Evolutionary conservation across 1,140 invertebrate species (phyloP), one percentile per base, ranked within the genome.

Genomic region (Drosophila micromelanica): DNA sequence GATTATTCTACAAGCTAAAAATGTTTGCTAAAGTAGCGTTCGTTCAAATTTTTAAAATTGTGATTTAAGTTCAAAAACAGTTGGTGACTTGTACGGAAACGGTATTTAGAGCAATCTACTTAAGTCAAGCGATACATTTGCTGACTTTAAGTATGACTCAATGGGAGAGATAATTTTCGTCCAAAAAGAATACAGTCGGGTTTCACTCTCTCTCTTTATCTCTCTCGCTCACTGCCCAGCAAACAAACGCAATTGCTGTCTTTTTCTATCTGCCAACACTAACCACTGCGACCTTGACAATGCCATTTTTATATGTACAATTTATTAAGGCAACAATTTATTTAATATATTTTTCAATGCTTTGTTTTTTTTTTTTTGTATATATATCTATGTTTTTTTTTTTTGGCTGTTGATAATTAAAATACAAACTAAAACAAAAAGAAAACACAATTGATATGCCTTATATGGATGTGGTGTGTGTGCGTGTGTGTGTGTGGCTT

Each of bases 261-360:
- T 20, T 42, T 46, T 35, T 59, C 52, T 52, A 38, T 17, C 40
- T 35, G 54, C n/a, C 37, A 64, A 40, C 57, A 32, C 30, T 37
- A 43, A 63, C 46, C 37, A 17, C 46, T 62, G 57, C 59, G 64
- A 73, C 74, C 74, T 76, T 76, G 74, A 59, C 74, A 76, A 63
- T 68, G 70, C 57, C 70, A 15, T 32, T 46, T 73, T 20, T 73
- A 55, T 42, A 68, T 32, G 43, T 20, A 45, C 12, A 57, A 57
- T 43, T 51, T 43, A 37, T 54, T 32, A 46, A 52, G 48, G 38
- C 62, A 55, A 55, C 23, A 54, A 27, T 38, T 37, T 12, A 48
- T 63, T 52, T 48, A 63, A 51, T 42, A 23, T 45, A 27, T 57
- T 56, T 70, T 43, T 54, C 56, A 35, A 52, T 63, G 62, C 20